Conservation (phyloP, 1,140 invertebrate genomes). For the Medauroidea extradentata region DNA sequence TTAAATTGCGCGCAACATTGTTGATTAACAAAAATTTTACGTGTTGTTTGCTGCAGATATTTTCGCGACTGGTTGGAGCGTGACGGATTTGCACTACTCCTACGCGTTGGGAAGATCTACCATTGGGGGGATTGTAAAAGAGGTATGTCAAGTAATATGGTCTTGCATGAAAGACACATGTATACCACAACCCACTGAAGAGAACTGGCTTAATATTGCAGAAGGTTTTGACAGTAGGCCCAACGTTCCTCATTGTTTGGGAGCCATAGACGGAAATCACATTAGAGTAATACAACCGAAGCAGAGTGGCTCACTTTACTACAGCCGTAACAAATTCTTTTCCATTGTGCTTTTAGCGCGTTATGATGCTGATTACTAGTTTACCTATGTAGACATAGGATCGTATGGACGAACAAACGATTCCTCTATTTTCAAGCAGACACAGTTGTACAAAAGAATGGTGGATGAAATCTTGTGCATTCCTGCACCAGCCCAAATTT, state of each 20-base stretch:
- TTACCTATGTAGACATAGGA: conserved; percentile 29
- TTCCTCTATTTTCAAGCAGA: conserved; percentile 30
- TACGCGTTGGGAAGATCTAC: not conserved
- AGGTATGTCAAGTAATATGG: not conserved
- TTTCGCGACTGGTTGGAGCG: not conserved
- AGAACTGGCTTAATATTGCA: conserved; percentile 3
- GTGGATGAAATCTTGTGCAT: not conserved
- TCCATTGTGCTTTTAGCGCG: conserved; percentile 41
- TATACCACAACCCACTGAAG: conserved; percentile 10
- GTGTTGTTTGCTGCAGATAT: not conserved
- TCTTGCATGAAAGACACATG: not conserved
- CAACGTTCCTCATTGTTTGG: conserved; percentile 10
- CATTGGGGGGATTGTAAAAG: not conserved
- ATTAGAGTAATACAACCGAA: conserved; percentile 20
- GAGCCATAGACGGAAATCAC: conserved; percentile 36
- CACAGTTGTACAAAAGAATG: not conserved
- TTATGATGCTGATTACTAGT: conserved; percentile 33
- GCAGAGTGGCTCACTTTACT: conserved; percentile 33
- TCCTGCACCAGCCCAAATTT: not conserved
- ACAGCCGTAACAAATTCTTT: conserved; percentile 32
- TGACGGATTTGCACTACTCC: not conserved
- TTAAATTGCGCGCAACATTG: too few species aligned
- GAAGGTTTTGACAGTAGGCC: not conserved
- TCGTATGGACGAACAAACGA: conserved; percentile 41
- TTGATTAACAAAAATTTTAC: not conserved